Percentiles rank a stretch among this genome's conserved stretches.
Evolutionary conservation across 2,113 vertebrate genomes (phyloP).

Genomic region (Tauraco erythrolophus): DNA sequence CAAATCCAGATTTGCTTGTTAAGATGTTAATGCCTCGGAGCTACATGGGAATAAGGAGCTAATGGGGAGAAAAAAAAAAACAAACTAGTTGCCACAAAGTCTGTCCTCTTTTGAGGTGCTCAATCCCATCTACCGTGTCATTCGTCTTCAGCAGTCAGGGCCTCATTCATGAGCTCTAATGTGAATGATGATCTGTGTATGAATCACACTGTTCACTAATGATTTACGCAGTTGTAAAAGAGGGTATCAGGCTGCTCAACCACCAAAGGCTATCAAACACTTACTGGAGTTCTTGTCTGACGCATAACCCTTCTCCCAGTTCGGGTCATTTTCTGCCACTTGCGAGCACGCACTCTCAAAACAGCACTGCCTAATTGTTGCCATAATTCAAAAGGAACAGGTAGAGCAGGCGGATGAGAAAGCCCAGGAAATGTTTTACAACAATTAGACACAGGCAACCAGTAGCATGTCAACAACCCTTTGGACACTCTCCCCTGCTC

Average conservation of each 20-base stretch:
- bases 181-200: slow-evolving; percentile 41
- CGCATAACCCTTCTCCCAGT: not conserved
- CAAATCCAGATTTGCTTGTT: slow-evolving; percentile 63
- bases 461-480: not conserved
- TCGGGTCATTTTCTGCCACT: not conserved
- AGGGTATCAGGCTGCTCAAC: not conserved
- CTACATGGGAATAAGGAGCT: not conserved
- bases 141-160: not conserved
- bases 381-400: not conserved
- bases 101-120: slow-evolving; percentile 3
- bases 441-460: not conserved
- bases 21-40: slow-evolving; percentile 57
- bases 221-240: slow-evolving; percentile 22
- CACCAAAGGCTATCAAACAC: not conserved
- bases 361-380: not conserved
- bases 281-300: not conserved
- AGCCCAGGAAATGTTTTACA: not conserved
- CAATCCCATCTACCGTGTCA: not conserved
- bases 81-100: not conserved
- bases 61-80: not conserved
- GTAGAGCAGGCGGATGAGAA: slow-evolving; percentile 3
- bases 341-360: not conserved
- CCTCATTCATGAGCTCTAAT: slow-evolving; percentile 44
- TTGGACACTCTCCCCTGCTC: not conserved
- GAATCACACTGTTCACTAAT: slow-evolving; percentile 54